Evolutionary conservation across 1,140 invertebrate species (phyloP).

Genomic region (Laupala kohalensis): DNA sequence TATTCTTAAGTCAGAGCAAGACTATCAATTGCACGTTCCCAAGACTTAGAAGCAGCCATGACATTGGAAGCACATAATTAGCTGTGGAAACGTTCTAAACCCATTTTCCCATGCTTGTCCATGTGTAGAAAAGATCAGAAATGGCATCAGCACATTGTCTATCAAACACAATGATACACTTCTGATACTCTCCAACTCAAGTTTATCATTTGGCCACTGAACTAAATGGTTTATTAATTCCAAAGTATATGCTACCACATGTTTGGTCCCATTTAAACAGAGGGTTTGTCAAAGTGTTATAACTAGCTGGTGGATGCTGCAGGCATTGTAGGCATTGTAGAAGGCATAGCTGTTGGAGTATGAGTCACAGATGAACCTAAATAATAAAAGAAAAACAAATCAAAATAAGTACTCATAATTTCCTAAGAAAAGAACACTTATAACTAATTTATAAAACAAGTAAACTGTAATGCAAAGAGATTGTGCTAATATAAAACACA

Average conservation of each 20-base stretch:
- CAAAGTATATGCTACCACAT: no score
- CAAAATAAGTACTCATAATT: no score
- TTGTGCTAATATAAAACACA: no score
- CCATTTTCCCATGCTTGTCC: neutral
- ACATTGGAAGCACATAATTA: neutral
- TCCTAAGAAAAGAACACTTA: no score
- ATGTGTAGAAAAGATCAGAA: neutral
- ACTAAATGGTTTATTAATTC: no score
- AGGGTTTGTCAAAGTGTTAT: neutral
- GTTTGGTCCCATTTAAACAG: slow-evolving; percentile 3
- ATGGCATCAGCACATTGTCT: neutral
- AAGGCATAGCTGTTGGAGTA: neutral
- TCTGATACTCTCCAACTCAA: neutral
- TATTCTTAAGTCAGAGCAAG: neutral
- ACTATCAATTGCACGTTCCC: neutral
- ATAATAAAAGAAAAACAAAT: neutral
- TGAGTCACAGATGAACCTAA: slow-evolving; percentile 4
- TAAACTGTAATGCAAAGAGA: no score
- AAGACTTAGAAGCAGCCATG: neutral
- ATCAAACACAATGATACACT: neutral
- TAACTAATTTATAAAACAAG: no score
- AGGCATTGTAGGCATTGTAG: no score
- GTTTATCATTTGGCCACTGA: neutral
- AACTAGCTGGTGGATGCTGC: slow-evolving; percentile 11
- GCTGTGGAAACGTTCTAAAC: neutral